Evolutionary conservation across 2,888 invertebrate genomes (phyloP), one percentile per base, ranked within the genome.

Genomic region (Plagodis pulveraria): DNA sequence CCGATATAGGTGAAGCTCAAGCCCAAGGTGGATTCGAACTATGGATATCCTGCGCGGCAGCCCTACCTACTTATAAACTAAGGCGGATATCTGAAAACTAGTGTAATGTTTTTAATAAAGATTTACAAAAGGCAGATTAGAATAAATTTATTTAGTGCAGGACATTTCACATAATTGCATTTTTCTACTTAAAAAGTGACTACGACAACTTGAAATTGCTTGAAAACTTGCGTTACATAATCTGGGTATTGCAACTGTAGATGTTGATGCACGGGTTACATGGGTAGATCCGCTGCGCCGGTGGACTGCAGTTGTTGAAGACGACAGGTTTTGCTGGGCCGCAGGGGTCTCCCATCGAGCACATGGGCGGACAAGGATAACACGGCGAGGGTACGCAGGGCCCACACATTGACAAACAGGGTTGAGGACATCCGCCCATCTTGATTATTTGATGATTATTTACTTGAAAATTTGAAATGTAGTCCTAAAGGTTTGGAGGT

Each of bases 231-330:
- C 8, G 6, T 54, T 52, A 91, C 84, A 90, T 82, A 38, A 91
- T 88, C 70, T 91, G 91, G n/a, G 91, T 91, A 58, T 87, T 73
- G 67, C 87, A 89, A 71, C 91, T 91, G 79, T 90, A 91, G 66
- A 91, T 89, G 63, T 91, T 90, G 74, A 91, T 91, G 72, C 88
- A 88, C 2, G 90, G 90, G 59, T 85, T 85, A 86, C 76, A 34
- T 80, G 77, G 77, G 57, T 78, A 80, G 56, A 75, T 72, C 56
- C 83, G 80, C 43, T 78, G 76, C 6, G 69, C 57, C 7, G 80
- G 79, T 2, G 82, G 81, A 5, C 71, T 62, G 47, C 65, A 76
- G 58, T 66, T 76, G n/a, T 77, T 70, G 62, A 79, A 85, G 38
- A 75, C 11, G 61, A 77, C 71, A 0, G 80, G 75, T 7, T 61